Conservation (phyloP, 2,888 invertebrate genomes). For the Parapristionchus giblindavisi region DNA sequence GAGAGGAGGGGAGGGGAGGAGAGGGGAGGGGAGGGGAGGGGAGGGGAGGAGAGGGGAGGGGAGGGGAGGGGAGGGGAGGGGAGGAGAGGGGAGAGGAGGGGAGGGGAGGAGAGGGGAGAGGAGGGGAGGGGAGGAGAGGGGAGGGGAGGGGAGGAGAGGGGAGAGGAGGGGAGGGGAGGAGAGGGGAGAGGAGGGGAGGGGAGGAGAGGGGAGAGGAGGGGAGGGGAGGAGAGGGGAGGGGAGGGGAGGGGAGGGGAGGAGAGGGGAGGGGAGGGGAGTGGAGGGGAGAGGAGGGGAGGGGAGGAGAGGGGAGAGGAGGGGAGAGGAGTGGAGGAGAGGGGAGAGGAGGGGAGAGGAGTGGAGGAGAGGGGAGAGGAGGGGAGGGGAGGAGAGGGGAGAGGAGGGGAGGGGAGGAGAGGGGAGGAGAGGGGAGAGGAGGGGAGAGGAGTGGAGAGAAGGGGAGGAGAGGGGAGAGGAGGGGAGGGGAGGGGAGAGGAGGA, state of each 20-base stretch:
- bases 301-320: not conserved
- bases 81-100: not conserved
- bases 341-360: not conserved
- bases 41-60: not conserved
- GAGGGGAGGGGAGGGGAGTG: not conserved
- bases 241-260: not conserved
- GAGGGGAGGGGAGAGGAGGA: constrained; percentile 7
- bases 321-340: constrained; percentile 16
- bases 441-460: not conserved
- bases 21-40: not conserved
- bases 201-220: not conserved
- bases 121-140: not conserved
- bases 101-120: not conserved
- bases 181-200: not conserved
- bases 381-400: not conserved
- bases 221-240: not conserved
- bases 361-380: not conserved
- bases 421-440: not conserved
- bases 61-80: constrained; percentile 3
- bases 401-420: constrained; percentile 12
- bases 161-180: not conserved
- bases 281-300: constrained; percentile 5
- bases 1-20: too few relatives aligned
- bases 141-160: not conserved
- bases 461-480: constrained; percentile 18